Evolutionary conservation across 2,888 invertebrate genomes (phyloP).

Genomic region (Macrosiphum euphorbiae): DNA sequence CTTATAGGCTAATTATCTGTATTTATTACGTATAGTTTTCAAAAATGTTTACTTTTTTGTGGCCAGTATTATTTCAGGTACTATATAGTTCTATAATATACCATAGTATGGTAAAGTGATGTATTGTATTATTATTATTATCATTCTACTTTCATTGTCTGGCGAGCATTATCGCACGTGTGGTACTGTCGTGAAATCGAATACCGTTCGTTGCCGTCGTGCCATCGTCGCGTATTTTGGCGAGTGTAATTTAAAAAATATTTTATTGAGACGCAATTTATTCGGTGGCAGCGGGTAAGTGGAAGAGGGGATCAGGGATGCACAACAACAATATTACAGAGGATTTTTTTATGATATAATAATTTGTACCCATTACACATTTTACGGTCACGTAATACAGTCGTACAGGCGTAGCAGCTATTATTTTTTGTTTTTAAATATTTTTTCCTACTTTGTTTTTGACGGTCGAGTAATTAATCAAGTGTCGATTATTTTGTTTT

Average conservation of each 20-base stretch:
- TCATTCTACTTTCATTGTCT: not conserved
- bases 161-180: not conserved
- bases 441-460: not conserved
- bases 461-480: not conserved
- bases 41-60: not conserved
- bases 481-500: constrained; percentile 5
- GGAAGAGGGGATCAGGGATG: not conserved
- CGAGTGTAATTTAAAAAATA: not conserved
- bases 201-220: not conserved
- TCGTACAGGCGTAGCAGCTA: not conserved
- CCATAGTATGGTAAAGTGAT: not conserved
- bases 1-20: not conserved
- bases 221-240: not conserved
- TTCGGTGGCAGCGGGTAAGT: not conserved
- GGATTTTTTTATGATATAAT: not conserved
- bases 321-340: not conserved
- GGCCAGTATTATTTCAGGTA: not conserved
- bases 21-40: not conserved
- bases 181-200: not conserved
- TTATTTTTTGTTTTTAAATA: not conserved
- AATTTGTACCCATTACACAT: not conserved
- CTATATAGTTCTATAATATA: not conserved
- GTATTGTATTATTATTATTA: not conserved
- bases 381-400: not conserved
- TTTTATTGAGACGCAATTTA: not conserved